A percentile compares a stretch with the other conserved stretches of the same genome.
These are phyloP conservation scores for Noctilio leporinus DNA, from an alignment of 2,113 vertebrate genomes.

Conservation along the genomic window DNA sequence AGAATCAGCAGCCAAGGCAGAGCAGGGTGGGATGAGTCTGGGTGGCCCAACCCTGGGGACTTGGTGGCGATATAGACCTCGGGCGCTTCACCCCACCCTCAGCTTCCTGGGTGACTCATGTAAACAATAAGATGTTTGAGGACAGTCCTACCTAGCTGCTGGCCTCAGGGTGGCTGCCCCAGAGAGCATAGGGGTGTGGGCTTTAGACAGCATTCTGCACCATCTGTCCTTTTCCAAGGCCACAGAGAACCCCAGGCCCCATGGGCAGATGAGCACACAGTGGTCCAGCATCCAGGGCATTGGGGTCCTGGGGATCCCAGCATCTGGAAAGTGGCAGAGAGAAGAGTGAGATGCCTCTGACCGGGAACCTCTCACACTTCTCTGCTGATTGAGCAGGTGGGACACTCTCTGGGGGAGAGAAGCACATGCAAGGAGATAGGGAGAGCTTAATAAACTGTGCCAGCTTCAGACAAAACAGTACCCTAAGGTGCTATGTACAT, in stretches of 20 bases:
- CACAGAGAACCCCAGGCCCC: not conserved
- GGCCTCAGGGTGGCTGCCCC: not conserved
- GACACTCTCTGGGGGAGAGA: not conserved
- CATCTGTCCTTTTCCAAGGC: not conserved
- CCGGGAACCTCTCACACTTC: not conserved
- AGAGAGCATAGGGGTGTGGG: not conserved
- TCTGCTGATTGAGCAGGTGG: not conserved
- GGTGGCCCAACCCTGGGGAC: not conserved
- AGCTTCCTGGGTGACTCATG: not conserved
- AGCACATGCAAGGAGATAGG: not conserved
- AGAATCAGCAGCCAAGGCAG: slow-evolving; percentile 11
- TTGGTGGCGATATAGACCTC: not conserved
- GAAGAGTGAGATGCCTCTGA: not conserved
- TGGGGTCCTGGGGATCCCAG: not conserved
- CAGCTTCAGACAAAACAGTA: not conserved
- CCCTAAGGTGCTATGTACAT: not conserved
- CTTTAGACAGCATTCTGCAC: not conserved
- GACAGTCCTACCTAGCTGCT: not conserved
- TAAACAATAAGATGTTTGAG: not conserved
- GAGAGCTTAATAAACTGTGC: not conserved
- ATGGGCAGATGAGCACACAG: not conserved
- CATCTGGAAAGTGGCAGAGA: not conserved
- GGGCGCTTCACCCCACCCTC: not conserved
- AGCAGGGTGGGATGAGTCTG: not conserved
- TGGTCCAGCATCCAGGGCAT: not conserved